phyloP scores from a whole-genome alignment of 1,140 invertebrate genomes.

The Panagrolaimus sp. region DNA sequence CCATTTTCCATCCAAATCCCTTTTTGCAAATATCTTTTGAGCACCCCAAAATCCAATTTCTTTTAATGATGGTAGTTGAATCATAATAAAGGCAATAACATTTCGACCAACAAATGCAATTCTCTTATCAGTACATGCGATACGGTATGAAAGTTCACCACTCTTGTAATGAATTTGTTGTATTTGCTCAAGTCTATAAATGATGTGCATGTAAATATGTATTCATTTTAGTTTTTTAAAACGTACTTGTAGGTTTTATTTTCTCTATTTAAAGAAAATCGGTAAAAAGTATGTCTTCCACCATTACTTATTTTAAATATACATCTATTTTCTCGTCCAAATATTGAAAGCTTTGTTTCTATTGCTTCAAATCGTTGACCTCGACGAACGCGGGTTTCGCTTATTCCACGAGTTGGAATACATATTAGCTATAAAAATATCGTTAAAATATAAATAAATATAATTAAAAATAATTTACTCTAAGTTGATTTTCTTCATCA shows the following conservation, averaged over 20 bases:
- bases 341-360: too few relatives aligned
- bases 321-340: too few relatives aligned
- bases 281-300: not conserved
- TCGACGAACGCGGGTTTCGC: too few relatives aligned
- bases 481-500: not conserved
- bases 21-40: not conserved
- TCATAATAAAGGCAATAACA: not conserved
- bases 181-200: too few relatives aligned
- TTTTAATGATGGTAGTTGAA: not conserved
- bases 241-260: not conserved
- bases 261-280: not conserved
- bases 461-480: not conserved
- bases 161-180: too few relatives aligned
- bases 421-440: not conserved
- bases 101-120: not conserved
- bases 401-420: too few relatives aligned
- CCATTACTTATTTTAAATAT: too few relatives aligned
- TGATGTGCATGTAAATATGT: too few relatives aligned
- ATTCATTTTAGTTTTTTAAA: too few relatives aligned
- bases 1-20: not conserved
- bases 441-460: not conserved
- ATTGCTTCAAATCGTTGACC: too few relatives aligned
- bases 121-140: not conserved
- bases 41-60: not conserved
- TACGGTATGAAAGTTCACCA: not conserved